Percentiles rank a stretch among this genome's conserved stretches.
These are phyloP conservation scores for Bothrops jararaca DNA, from an alignment of 2,113 vertebrate species.

Conservation along the genomic window DNA sequence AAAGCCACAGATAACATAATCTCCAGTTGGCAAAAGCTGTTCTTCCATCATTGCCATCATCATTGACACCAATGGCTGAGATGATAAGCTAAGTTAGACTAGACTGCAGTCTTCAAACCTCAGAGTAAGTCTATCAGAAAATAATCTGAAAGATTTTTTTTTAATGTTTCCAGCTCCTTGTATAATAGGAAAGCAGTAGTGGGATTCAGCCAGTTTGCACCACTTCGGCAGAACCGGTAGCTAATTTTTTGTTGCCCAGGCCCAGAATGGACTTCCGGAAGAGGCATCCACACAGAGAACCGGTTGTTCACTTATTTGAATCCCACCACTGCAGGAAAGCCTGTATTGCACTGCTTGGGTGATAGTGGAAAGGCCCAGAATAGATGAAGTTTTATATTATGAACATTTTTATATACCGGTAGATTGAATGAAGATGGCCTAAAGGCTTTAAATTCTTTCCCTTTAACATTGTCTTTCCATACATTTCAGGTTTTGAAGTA, in stretches of 20 bases:
- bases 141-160: background rate
- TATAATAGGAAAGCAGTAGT: background rate
- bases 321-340: background rate
- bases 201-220: no score
- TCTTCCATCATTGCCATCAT: background rate
- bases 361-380: background rate
- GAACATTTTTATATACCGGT: background rate
- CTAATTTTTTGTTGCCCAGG: no score
- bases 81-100: background rate
- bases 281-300: no score
- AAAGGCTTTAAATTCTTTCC: background rate
- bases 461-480: background rate
- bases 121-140: background rate
- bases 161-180: background rate
- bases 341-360: background rate
- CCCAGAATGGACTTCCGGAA: no score
- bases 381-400: background rate
- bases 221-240: no score
- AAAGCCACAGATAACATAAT: background rate
- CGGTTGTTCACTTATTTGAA: no score
- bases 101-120: background rate
- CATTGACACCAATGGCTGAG: background rate
- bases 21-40: background rate
- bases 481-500: background rate
- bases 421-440: background rate